Conservation (phyloP, 2,113 vertebrate species). For the Sebastes fasciatus region DNA sequence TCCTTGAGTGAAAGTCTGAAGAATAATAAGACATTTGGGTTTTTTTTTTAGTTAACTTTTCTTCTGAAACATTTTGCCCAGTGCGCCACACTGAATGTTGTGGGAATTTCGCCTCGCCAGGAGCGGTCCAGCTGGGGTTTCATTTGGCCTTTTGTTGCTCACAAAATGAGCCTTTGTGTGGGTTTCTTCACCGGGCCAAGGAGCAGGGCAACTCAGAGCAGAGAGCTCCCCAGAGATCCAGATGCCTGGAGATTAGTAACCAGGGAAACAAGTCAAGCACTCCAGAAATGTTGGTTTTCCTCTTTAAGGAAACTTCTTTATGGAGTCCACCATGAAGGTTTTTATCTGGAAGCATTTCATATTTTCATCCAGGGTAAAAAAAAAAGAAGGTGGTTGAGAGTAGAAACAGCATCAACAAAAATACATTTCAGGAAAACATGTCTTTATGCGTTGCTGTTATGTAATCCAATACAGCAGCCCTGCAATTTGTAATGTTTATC, state of each 20-base stretch:
- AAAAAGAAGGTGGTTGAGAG: background rate
- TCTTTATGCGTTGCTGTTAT: background rate
- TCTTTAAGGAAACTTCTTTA: constrained; percentile 57
- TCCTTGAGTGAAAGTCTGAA: constrained; percentile 11
- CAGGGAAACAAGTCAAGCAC: constrained; percentile 82
- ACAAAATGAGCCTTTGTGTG: constrained; percentile 87
- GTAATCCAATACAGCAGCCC: background rate
- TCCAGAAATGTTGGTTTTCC: constrained; percentile 71
- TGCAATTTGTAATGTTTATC: background rate
- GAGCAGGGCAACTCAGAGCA: constrained; percentile 81
- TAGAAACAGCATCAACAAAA: background rate
- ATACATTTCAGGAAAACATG: background rate
- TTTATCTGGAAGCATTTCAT: constrained; percentile 45
- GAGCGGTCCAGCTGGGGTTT: constrained; percentile 83
- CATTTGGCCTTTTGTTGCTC: constrained; percentile 85
- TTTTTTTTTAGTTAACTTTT: constrained; percentile 29
- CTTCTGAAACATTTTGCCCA: constrained; percentile 40
- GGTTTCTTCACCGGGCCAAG: constrained; percentile 77
- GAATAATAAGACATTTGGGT: background rate
- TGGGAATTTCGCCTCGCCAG: constrained; percentile 77
- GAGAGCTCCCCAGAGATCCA: constrained; percentile 83
- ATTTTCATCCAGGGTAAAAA: constrained; percentile 13
- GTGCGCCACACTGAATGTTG: constrained; percentile 69
- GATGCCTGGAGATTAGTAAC: constrained; percentile 87
- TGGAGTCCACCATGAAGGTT: constrained; percentile 22